Percentiles rank a stretch among this genome's conserved stretches.
Conservation (phyloP, 2,888 invertebrate species). For the Agonopterix alstromeriana region DNA sequence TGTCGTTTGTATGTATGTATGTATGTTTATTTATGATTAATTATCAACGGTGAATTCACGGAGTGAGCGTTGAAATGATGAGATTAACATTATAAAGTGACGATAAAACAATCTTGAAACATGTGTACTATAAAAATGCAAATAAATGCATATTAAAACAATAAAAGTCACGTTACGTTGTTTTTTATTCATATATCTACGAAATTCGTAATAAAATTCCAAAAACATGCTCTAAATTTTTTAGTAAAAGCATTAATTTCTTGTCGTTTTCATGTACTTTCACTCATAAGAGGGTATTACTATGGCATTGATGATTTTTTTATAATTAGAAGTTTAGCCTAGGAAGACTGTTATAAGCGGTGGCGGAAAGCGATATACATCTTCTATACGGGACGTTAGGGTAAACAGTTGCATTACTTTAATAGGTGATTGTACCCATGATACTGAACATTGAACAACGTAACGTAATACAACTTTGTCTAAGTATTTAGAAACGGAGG, state of each 20-base stretch:
- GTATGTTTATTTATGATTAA: too few species aligned
- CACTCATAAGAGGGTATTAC: constrained; percentile 3
- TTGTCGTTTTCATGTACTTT: constrained; percentile 8
- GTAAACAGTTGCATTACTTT: too few species aligned
- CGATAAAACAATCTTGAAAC: too few species aligned
- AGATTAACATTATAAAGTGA: too few species aligned
- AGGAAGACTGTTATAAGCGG: background rate
- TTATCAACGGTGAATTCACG: too few species aligned
- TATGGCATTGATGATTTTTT: background rate
- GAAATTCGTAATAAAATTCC: background rate
- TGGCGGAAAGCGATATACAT: background rate
- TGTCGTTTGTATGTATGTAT: too few species aligned
- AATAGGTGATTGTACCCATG: too few species aligned
- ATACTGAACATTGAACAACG: too few species aligned
- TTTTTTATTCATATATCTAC: background rate
- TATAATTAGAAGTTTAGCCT: background rate
- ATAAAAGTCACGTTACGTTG: background rate
- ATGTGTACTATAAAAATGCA: background rate
- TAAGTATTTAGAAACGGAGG: too few species aligned
- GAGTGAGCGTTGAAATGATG: too few species aligned
- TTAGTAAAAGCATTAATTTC: constrained; percentile 10
- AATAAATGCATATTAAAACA: background rate
- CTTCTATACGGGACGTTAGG: background rate
- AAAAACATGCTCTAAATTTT: constrained; percentile 5
- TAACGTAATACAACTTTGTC: too few species aligned